Evolutionary conservation across 2,888 invertebrate genomes (phyloP), one percentile per base, ranked within the genome.

Genomic region (Catocala sponsa): DNA sequence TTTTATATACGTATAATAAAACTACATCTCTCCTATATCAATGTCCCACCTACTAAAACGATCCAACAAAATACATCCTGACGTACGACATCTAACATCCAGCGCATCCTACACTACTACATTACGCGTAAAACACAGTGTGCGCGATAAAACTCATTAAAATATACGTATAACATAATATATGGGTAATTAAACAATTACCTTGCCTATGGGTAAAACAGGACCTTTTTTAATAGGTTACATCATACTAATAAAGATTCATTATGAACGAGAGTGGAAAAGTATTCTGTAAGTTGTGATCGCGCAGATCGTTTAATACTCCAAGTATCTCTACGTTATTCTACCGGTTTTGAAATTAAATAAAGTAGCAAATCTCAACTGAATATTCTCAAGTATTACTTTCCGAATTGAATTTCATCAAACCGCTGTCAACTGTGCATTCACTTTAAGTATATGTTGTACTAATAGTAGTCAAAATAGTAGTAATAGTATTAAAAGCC

Each of bases 111-210:
- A 35, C 47, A 72, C 78, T 75, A 85, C 85, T 79, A 83, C 74
- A 82, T 86, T 86, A 86, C 86, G 84, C 85, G 76, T 80, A 79
- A 83, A 85, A 80, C 80, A 80, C 77, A 78, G 70, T 76, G 67
- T 61, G 46, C 49, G 63, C 62, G 77, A 74, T 79, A 79, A 79
- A 74, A 69, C 74, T 70, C 76, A 80, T 75, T 84, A 76, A 85
- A 79, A 66, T 65, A 60, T 63, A 62, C 71, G 53, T 59, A 53
- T 48, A 53, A 48, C 62, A 66, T 81, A 81, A 83, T 79, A 81
- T 85, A 83, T 72, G 70, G 70, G 12, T 43, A 33, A 54, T 54
- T 59, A 59, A 59, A 38, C 72, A 74, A 55, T 13, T 55, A 51
- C 55, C 50, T 55, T 11, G n/a, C 13, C 7, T 5, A 15, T 4